Percentiles rank a stretch among this genome's conserved stretches.
These are phyloP conservation scores for Diarsia mendica DNA, from an alignment of 2,888 invertebrate genomes.

Conservation along the genomic window DNA sequence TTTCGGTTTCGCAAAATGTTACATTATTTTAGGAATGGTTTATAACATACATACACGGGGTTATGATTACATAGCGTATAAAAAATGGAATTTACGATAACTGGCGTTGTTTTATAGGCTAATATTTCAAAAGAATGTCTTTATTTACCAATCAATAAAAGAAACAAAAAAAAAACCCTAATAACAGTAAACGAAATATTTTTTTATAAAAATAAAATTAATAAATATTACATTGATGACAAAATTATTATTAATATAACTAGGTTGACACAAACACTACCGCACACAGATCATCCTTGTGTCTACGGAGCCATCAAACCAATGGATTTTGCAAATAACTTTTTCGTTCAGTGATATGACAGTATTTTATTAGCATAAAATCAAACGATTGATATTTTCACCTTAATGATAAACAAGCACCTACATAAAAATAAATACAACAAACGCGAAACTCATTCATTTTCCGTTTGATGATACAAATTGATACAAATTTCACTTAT, in stretches of 20 bases:
- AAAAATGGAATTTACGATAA: constrained; percentile 30
- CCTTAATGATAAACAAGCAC: neutral
- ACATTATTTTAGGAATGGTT: constrained; percentile 35
- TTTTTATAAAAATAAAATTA: constrained; percentile 24
- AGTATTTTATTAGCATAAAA: constrained; percentile 6
- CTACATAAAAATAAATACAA: constrained; percentile 11
- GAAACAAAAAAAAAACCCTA: neutral
- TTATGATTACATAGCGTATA: constrained; percentile 33
- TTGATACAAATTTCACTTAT: constrained; percentile 27
- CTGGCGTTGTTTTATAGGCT: neutral
- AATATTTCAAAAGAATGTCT: constrained; percentile 29
- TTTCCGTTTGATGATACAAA: constrained; percentile 17
- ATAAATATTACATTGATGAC: constrained; percentile 14
- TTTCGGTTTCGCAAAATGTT: constrained; percentile 34
- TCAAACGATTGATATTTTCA: neutral
- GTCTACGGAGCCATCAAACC: constrained; percentile 54
- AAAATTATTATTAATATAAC: constrained; percentile 23
- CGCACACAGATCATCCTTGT: constrained; percentile 53
- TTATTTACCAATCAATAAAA: constrained; percentile 39
- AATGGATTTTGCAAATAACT: constrained; percentile 21
- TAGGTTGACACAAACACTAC: constrained; percentile 55
- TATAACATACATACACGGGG: constrained; percentile 29
- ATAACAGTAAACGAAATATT: neutral
- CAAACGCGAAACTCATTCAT: neutral
- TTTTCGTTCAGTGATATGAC: neutral